A percentile compares a stretch with the other conserved stretches of the same genome.
Evolutionary conservation across 2,797 vertebrate genomes (phyloP).

Genomic region (Sebastes kiyomatsui): DNA sequence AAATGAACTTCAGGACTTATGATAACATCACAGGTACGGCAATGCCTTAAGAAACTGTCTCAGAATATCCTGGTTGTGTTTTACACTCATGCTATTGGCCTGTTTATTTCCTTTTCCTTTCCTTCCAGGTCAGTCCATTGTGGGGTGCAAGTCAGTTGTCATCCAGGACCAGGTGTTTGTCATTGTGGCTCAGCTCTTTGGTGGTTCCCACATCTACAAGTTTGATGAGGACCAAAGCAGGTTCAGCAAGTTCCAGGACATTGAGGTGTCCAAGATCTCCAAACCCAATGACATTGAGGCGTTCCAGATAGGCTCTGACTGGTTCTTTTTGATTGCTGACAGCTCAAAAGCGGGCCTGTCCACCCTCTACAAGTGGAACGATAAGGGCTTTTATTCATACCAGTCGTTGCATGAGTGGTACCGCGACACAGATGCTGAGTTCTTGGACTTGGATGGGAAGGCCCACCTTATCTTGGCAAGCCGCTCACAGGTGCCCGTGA

Average conservation of each 20-base stretch:
- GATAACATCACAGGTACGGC: conserved; percentile 96
- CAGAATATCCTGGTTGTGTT: not conserved
- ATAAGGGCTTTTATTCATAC: conserved; percentile 97
- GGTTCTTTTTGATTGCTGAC: conserved; percentile 96
- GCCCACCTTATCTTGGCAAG: conserved; percentile 94
- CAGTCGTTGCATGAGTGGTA: conserved; percentile 98
- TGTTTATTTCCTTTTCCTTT: not conserved
- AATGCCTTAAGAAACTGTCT: not conserved
- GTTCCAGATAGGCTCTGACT: conserved; percentile 93
- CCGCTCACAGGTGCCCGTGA: conserved; percentile 95
- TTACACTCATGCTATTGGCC: fast-evolving
- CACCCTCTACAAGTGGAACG: conserved; percentile 97
- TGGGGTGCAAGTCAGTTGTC: conserved; percentile 95
- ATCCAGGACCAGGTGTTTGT: conserved; percentile 95
- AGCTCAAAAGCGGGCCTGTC: conserved; percentile 98
- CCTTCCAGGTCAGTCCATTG: conserved; percentile 93
- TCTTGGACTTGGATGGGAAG: conserved; percentile 92
- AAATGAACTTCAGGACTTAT: conserved; percentile 98
- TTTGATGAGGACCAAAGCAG: conserved; percentile 97
- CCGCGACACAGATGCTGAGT: conserved; percentile 96
- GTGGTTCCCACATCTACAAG: conserved; percentile 97
- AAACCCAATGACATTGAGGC: conserved; percentile 98
- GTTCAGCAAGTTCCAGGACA: conserved; percentile 98
- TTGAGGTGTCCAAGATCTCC: conserved; percentile 96
- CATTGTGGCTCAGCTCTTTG: conserved; percentile 97